Evolutionary conservation across 1,140 invertebrate genomes (phyloP).

Genomic region (Ridgeia piscesae): DNA sequence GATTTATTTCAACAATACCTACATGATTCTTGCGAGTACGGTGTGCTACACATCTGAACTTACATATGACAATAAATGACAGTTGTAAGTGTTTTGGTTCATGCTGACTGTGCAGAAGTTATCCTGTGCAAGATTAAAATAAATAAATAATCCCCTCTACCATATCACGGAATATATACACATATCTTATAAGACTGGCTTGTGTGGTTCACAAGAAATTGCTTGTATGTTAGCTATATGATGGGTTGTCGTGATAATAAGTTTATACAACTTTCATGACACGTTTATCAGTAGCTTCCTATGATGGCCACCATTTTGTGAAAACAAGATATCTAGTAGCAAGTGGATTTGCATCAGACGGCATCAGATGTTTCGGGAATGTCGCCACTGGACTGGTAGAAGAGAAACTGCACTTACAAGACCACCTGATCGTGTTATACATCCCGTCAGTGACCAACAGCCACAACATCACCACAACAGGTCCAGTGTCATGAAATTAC

Average conservation of each 20-base stretch:
- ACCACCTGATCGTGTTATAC: neutral
- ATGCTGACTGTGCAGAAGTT: neutral
- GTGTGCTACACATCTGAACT: too few species aligned
- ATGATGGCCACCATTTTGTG: neutral
- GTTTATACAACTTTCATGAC: neutral
- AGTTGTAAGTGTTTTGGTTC: neutral
- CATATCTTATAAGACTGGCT: neutral
- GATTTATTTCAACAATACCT: too few species aligned
- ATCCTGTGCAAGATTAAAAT: neutral
- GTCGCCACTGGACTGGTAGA: neutral
- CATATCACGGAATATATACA: neutral
- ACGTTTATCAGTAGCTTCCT: neutral
- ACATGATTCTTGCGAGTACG: too few species aligned
- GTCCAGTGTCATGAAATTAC: neutral
- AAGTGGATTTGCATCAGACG: neutral
- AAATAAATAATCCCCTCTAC: neutral
- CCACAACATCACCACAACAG: too few species aligned
- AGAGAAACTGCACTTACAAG: neutral
- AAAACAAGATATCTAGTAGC: neutral
- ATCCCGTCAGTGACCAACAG: neutral
- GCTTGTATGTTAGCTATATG: neutral
- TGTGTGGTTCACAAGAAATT: neutral
- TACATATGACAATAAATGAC: too few species aligned
- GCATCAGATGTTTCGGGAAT: neutral
- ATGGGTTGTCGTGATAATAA: too few species aligned